Percentiles rank a stretch among this genome's conserved stretches.
Conservation (phyloP, 2,888 invertebrate genomes). For the Plutella xylostella region DNA sequence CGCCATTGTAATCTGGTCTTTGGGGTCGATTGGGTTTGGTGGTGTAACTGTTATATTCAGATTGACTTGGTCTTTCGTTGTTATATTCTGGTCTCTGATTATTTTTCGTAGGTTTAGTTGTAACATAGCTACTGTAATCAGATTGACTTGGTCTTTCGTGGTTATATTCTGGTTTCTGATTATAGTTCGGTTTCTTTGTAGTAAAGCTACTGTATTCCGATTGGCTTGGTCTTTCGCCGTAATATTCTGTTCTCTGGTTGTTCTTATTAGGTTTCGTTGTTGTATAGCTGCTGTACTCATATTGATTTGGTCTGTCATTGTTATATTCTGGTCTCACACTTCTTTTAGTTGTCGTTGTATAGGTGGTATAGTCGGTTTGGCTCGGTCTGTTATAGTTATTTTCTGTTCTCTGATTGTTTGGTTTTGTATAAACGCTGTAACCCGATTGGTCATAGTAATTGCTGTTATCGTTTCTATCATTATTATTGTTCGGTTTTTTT, state of each 20-base stretch:
- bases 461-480: background rate
- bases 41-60: background rate
- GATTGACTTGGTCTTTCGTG: background rate
- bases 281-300: too few relatives aligned
- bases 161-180: background rate
- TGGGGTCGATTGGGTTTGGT: background rate
- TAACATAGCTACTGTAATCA: background rate
- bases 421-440: too few relatives aligned
- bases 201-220: too few relatives aligned
- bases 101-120: background rate
- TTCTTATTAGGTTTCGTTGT: too few relatives aligned
- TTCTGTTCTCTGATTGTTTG: background rate
- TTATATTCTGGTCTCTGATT: background rate
- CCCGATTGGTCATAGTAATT: too few relatives aligned
- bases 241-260: background rate
- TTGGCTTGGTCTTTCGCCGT: background rate
- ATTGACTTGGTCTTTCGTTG: background rate
- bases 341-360: too few relatives aligned
- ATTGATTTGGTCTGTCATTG: background rate
- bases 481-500: background rate
- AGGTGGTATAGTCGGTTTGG: too few relatives aligned
- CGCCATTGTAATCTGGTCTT: conserved; percentile 2
- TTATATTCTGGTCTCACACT: background rate
- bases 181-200: background rate
- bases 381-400: too few relatives aligned